Base-by-base conservation (phyloP, 2,888 invertebrate species). In the Euzophera pinguis region DNA sequence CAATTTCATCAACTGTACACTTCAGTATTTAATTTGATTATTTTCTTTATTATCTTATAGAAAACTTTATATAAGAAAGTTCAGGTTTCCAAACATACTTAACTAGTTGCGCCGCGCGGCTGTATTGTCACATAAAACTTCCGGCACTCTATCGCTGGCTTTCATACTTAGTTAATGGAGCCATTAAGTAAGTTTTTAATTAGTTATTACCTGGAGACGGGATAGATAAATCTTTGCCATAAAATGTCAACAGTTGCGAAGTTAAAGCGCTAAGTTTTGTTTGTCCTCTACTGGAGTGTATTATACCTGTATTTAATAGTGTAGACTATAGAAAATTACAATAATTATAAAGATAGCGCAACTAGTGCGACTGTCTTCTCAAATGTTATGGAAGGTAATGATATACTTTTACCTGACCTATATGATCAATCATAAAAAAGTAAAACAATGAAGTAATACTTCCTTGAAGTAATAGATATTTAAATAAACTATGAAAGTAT, bases 121-220 rank as follows among this genome's bases (percentile, higher is more conserved):
- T 27, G 8, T 12, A 16, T 45, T 45, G 45, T 45, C 14, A 16
- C 32, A 43, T 27, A 43, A 45, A 45, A 45, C 32, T 29, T 34
- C 13, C 10, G 13, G 32, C 14, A 32, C 43, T 43, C 45, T 32
- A 32, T 45, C 32, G 45, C 32, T 16, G 39, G 39, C 49, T 39
- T 49, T 50, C 29, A 50, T 45, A 50, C 41, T 50, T 39, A 39
- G 39, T 39, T 39, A 50, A 50, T 39, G 39, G 49, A 50, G 39
- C 29, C 49, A 50, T 50, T 50, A 39, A 32, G 49, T 12, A 50
- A 50, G 38, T 50, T 50, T 39, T 50, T 41, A 50, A 39, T 50
- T 39, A 50, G 49, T 39, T 50, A 39, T 50, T 50, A 39, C 45
- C 45, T 34, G 32, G 45, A 45, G 45, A 45, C 45, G n/a, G 45